Base-by-base conservation (phyloP, 2,797 vertebrate genomes). In the Limnodromus scolopaceus region DNA sequence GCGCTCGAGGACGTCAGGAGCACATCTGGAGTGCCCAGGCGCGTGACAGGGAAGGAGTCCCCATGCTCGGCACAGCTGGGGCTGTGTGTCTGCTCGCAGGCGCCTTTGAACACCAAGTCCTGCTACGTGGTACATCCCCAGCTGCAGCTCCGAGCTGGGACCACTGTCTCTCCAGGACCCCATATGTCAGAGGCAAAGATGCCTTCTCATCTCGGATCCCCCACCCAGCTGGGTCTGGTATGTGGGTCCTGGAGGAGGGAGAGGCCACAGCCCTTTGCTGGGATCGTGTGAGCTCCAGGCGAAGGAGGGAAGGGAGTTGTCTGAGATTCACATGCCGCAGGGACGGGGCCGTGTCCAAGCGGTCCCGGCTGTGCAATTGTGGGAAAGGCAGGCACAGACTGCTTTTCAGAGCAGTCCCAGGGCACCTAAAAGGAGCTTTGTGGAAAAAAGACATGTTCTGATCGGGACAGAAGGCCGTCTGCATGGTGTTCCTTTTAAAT, bases 121-220 rank as follows among this genome's bases (percentile, higher is more conserved):
- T 30, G 39, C 70, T 61, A 64, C 0, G 0, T 20, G 61, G 48
- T 75, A 22, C 7, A 1, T 66, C 81, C 65, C 38, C 39, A 30
- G 77, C 76, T 60, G 81, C 61, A 53, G n/a, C 0, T 0, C 23
- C 0, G 0, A 0, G 0, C 63, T 68, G 79, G 60, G 39, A 58
- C n/a, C 11, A 2, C 66, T 7, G 53, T 6, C 19, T n/a, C 54
- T 65, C 41, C 55, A 27, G 55, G 27, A 74, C 7, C 46, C 43
- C 55, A 7, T 17, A 2, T 32, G 60, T 55, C 13, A 39, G 38
- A 36, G 25, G 10, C 19, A 84, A 84, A 41, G 0, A 1, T 1
- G 3, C 51, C 51, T 54, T 41, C 41, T 57, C 54, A 6, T 39
- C 13, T 24, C 6, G 1, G 63, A 63, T 79, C 63, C 51, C 12